Evolutionary conservation across 2,113 vertebrate species (phyloP).

Genomic region (Hystrix brachyura): DNA sequence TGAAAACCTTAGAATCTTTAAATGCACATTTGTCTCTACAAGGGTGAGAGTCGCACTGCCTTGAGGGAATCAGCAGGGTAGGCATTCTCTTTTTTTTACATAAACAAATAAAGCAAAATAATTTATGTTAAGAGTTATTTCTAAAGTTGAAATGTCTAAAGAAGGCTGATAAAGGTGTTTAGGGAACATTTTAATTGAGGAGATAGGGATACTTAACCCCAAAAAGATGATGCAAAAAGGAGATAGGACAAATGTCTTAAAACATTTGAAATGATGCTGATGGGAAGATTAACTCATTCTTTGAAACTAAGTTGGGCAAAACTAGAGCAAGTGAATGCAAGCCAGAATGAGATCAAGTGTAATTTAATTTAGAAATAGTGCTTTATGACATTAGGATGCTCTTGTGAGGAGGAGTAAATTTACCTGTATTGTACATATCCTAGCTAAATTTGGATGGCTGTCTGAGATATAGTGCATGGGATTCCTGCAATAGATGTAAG

Average conservation of each 20-base stretch:
- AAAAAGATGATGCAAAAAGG: not conserved
- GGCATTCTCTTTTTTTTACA: conserved; percentile 6
- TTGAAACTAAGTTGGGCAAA: conserved; percentile 1
- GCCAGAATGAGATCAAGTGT: not conserved
- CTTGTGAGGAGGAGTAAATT: not conserved
- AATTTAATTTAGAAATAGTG: conserved; percentile 38
- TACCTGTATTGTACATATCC: not conserved
- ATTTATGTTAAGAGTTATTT: not conserved
- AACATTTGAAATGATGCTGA: conserved; percentile 13
- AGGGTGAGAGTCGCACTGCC: not conserved
- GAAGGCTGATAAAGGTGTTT: not conserved
- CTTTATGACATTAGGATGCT: not conserved
- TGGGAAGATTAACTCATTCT: not conserved
- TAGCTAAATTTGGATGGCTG: not conserved
- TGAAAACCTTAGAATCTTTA: not conserved
- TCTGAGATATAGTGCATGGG: not conserved
- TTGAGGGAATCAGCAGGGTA: not conserved
- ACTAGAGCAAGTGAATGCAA: not conserved
- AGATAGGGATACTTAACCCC: not conserved
- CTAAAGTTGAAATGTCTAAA: not conserved
- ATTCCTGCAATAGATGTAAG: not conserved
- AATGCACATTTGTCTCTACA: not conserved
- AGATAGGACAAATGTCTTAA: conserved; percentile 16
- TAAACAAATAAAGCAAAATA: not conserved
- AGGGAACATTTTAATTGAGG: conserved; percentile 23